A percentile compares a stretch with the other conserved stretches of the same genome.
phyloP scores from a whole-genome alignment of 2,888 invertebrate species.

The Drosophila prostipennis region DNA sequence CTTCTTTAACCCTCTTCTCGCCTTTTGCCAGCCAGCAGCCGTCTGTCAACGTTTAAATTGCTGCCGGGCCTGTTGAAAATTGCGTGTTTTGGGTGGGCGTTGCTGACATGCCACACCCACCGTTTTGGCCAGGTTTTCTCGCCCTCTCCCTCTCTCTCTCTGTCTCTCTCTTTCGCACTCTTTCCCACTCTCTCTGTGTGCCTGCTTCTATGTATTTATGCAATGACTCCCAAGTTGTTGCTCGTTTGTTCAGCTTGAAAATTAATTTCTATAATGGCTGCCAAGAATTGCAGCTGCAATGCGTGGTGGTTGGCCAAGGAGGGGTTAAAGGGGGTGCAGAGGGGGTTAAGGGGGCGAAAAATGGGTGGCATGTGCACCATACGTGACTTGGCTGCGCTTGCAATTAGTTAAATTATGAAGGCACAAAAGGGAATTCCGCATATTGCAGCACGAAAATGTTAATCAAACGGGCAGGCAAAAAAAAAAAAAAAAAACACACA shows the following conservation, averaged over 20 bases:
- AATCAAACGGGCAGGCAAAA: conserved; percentile 51
- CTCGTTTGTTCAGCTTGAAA: conserved; percentile 79
- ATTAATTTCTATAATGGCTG: conserved; percentile 79
- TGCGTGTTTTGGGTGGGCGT: conserved; percentile 77
- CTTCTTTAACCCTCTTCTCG: conserved; percentile 9
- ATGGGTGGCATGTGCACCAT: conserved; percentile 32
- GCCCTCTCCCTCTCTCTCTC: conserved; percentile 5
- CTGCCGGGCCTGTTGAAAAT: conserved; percentile 68
- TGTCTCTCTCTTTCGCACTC: neutral
- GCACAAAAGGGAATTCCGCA: conserved; percentile 46
- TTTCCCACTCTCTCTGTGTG: conserved; percentile 15
- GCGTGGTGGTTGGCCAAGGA: conserved; percentile 22
- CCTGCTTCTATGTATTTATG: conserved; percentile 60
- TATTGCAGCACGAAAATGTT: conserved; percentile 71
- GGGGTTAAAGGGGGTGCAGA: neutral
- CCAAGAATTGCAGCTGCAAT: conserved; percentile 75
- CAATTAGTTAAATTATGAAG: conserved; percentile 77
- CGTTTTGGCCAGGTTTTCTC: conserved; percentile 41
- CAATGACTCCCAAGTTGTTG: conserved; percentile 79
- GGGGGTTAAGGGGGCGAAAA: neutral
- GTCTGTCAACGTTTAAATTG: conserved; percentile 78
- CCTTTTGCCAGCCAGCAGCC: conserved; percentile 55
- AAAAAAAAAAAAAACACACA: neutral
- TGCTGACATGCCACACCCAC: conserved; percentile 76
- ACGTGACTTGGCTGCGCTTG: conserved; percentile 75